Evolutionary conservation across 2,888 invertebrate genomes (phyloP).

Genomic region (Nomada lathburiana): DNA sequence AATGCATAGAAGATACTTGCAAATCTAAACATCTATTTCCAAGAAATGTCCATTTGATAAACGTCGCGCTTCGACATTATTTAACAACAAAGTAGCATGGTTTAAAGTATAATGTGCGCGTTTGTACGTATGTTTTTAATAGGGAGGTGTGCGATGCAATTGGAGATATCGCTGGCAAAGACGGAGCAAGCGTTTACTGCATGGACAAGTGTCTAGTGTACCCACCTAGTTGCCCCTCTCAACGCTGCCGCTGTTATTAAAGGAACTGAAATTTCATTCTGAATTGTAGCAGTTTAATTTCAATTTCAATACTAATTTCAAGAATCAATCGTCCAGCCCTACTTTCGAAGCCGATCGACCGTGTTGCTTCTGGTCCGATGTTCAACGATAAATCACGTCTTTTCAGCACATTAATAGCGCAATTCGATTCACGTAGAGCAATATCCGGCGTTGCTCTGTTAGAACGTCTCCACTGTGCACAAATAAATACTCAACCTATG

Average conservation of each 20-base stretch:
- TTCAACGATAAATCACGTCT: background rate
- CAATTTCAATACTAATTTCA: no score
- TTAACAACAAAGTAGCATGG: background rate
- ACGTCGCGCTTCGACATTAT: background rate
- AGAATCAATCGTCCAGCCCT: background rate
- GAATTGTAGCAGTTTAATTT: background rate
- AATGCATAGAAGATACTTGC: no score
- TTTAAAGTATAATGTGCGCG: background rate
- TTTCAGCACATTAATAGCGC: no score
- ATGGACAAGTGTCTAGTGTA: slow-evolving; percentile 94
- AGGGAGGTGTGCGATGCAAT: slow-evolving; percentile 93
- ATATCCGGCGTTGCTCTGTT: no score
- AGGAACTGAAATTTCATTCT: background rate
- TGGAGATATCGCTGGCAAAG: slow-evolving; percentile 89
- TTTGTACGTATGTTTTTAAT: slow-evolving; percentile 73
- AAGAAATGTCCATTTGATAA: background rate
- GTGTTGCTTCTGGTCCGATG: background rate
- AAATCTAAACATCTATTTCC: no score
- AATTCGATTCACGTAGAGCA: no score
- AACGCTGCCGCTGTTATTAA: slow-evolving; percentile 90
- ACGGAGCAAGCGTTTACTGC: slow-evolving; percentile 93
- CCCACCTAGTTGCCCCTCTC: slow-evolving; percentile 89
- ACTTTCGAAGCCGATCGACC: background rate
- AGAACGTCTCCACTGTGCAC: no score
- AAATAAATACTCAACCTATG: no score